These are phyloP conservation scores for Gyps fulvus DNA, from an alignment of 2,113 vertebrate species.

Conservation along the genomic window DNA sequence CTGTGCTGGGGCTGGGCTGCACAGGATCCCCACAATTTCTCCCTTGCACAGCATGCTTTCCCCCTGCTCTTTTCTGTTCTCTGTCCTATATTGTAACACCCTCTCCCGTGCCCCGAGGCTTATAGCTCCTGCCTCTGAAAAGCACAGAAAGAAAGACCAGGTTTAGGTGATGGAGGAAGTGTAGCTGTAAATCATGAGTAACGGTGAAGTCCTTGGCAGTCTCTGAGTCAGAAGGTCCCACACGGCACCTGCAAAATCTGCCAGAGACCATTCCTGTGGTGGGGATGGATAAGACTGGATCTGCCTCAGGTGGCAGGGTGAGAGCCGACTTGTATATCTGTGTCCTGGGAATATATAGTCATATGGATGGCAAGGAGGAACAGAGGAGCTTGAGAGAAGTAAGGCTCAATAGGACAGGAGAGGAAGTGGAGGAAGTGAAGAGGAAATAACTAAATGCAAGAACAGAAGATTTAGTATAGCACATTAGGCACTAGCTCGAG, in stretches of 20 bases:
- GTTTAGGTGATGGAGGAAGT: neutral
- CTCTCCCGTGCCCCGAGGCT: neutral
- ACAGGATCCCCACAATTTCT: neutral
- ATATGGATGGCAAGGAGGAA: neutral
- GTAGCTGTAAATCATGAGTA: neutral
- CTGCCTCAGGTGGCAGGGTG: neutral
- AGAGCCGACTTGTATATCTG: rapidly evolving
- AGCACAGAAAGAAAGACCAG: neutral
- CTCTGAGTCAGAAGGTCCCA: neutral
- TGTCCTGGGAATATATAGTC: neutral
- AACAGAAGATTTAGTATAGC: neutral
- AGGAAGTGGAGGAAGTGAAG: neutral
- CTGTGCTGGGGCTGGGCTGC: neutral
- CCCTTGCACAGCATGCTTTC: neutral
- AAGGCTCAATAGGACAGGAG: neutral
- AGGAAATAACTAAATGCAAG: neutral
- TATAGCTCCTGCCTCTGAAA: neutral
- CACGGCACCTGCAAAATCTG: neutral
- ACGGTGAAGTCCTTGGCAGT: neutral
- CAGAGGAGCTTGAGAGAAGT: neutral
- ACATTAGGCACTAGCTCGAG: neutral
- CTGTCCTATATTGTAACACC: neutral
- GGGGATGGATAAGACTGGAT: neutral
- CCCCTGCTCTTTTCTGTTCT: neutral
- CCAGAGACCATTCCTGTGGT: neutral